These are phyloP conservation scores for Pipa parva DNA, from an alignment of 2,113 vertebrate species.

Conservation along the genomic window DNA sequence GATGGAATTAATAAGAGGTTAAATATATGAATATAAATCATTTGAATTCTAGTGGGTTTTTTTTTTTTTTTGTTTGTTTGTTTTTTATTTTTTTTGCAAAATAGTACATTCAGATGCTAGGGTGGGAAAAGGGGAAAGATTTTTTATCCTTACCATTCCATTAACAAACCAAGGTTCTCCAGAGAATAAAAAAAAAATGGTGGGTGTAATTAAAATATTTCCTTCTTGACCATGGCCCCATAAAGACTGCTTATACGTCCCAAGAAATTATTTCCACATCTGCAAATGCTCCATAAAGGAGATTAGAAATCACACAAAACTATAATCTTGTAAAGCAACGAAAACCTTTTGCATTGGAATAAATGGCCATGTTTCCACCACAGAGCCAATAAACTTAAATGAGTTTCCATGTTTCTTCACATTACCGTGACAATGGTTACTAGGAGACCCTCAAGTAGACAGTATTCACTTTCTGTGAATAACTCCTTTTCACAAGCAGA, in stretches of 20 bases:
- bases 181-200: not conserved
- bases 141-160: slow-evolving; percentile 6
- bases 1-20: slow-evolving; percentile 9
- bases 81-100: slow-evolving; percentile 14
- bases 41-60: too few species aligned
- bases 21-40: slow-evolving; percentile 12
- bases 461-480: slow-evolving; percentile 20
- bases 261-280: not conserved
- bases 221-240: not conserved
- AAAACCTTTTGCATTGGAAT: not conserved
- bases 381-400: slow-evolving; percentile 3
- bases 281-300: not conserved
- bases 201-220: slow-evolving; percentile 6
- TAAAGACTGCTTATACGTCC: slow-evolving; percentile 1
- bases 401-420: not conserved
- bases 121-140: slow-evolving; percentile 20
- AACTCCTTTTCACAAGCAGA: not conserved
- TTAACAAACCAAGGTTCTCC: not conserved
- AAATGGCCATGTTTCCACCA: slow-evolving; percentile 7
- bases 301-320: slow-evolving; percentile 5
- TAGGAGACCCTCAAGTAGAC: not conserved
- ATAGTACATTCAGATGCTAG: slow-evolving; percentile 40
- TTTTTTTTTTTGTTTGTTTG: too few species aligned
- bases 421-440: slow-evolving; percentile 2
- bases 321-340: not conserved